A percentile compares a stretch with the other conserved stretches of the same genome.
These are phyloP conservation scores for Vannuccia rotundouncinata DNA, from an alignment of 2,888 invertebrate genomes.

Conservation along the genomic window DNA sequence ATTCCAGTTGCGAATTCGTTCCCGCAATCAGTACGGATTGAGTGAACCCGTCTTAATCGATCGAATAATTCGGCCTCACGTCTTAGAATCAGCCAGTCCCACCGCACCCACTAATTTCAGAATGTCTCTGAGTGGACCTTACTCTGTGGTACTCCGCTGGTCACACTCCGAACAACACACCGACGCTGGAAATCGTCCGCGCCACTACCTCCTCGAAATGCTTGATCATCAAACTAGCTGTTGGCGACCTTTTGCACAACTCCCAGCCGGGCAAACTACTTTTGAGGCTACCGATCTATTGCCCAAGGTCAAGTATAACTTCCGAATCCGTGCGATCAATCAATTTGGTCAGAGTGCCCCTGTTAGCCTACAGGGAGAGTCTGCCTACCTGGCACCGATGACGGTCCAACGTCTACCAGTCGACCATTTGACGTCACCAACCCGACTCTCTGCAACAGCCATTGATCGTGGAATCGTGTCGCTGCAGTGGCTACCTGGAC, in stretches of 20 bases:
- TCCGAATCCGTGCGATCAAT: constrained; percentile 62
- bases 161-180: too few species aligned
- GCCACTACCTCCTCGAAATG: neutral
- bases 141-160: constrained; percentile 4
- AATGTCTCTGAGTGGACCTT: neutral
- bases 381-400: neutral
- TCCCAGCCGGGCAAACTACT: neutral
- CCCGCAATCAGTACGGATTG: neutral
- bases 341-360: constrained; percentile 87
- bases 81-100: neutral
- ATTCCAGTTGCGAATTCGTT: neutral
- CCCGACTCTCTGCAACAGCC: neutral
- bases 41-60: neutral
- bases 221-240: neutral
- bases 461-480: neutral
- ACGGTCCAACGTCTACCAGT: neutral
- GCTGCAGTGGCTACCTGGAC: neutral
- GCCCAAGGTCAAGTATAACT: neutral
- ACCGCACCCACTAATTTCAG: neutral
- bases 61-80: neutral
- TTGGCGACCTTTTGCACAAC: constrained; percentile 16
- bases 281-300: constrained; percentile 22
- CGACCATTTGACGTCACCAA: neutral
- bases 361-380: constrained; percentile 66
- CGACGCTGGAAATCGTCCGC: neutral